Percentiles rank a stretch among this genome's conserved stretches.
phyloP scores from a whole-genome alignment of 2,113 vertebrate genomes.

The Sinocyclocheilus anshuiensis region DNA sequence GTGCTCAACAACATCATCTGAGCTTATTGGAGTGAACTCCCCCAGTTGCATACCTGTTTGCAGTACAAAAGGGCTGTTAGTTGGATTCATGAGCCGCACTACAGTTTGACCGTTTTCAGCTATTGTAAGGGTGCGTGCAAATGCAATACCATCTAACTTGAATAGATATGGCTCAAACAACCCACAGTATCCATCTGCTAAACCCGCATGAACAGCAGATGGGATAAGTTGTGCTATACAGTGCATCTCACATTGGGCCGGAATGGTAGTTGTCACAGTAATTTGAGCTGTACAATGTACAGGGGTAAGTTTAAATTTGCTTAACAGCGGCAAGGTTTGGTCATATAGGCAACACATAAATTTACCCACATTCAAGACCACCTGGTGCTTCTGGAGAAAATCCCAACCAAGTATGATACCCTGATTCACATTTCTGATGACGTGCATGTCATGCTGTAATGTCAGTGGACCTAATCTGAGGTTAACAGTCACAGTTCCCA shows the following conservation, averaged over 20 bases:
- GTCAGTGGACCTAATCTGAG: neutral
- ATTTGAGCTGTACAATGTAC: neutral
- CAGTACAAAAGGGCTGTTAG: slow-evolving; percentile 16
- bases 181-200: slow-evolving; percentile 1
- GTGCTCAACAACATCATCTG: slow-evolving; percentile 5
- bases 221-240: neutral
- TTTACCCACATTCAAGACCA: neutral
- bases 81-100: slow-evolving; percentile 24
- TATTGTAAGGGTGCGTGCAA: slow-evolving; percentile 13
- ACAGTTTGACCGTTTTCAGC: slow-evolving; percentile 22
- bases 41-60: slow-evolving; percentile 35
- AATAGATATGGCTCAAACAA: neutral
- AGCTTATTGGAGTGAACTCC: slow-evolving; percentile 20
- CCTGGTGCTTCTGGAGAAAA: neutral
- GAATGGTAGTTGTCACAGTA: neutral
- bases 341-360: neutral
- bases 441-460: neutral
- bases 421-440: slow-evolving; percentile 2
- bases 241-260: slow-evolving; percentile 6
- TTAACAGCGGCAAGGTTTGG: neutral
- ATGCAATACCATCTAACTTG: neutral
- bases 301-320: neutral
- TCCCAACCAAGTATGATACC: neutral
- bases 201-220: neutral
- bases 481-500: neutral